Conservation (phyloP, 2,797 vertebrate species). For the Sebastes ruberrimus region DNA sequence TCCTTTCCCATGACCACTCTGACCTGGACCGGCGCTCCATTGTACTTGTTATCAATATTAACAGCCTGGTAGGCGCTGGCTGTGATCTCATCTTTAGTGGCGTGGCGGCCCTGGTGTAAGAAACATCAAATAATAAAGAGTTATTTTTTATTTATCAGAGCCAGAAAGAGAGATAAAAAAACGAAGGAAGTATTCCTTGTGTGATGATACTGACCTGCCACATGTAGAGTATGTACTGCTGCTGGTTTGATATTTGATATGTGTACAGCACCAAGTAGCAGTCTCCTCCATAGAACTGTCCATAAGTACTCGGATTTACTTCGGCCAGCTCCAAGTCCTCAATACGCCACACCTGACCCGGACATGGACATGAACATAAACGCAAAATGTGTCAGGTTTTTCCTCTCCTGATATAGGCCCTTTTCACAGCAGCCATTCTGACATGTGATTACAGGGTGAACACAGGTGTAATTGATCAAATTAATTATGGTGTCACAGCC, state of each 20-base stretch:
- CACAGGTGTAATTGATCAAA: too few species aligned
- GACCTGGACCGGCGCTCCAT: slow-evolving; percentile 90
- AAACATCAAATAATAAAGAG: background rate
- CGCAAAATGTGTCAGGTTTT: too few species aligned
- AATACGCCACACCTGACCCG: slow-evolving; percentile 88
- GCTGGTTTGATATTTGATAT: slow-evolving; percentile 81
- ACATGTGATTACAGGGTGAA: too few species aligned
- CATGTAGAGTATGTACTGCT: slow-evolving; percentile 91
- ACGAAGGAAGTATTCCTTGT: background rate
- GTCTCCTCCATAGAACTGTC: slow-evolving; percentile 93
- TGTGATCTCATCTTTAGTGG: slow-evolving; percentile 88
- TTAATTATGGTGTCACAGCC: too few species aligned
- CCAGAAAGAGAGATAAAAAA: background rate
- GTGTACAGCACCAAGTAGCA: slow-evolving; percentile 92
- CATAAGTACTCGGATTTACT: slow-evolving; percentile 82
- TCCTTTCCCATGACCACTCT: slow-evolving; percentile 92
- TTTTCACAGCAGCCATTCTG: too few species aligned
- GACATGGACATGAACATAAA: background rate
- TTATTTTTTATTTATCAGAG: background rate
- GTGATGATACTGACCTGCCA: slow-evolving; percentile 86
- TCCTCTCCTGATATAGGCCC: too few species aligned
- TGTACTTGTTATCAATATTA: slow-evolving; percentile 84
- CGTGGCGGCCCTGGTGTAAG: slow-evolving; percentile 86
- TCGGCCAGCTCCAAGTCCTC: slow-evolving; percentile 87
- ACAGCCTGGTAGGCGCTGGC: slow-evolving; percentile 91